These are phyloP conservation scores for Pocillopora verrucosa DNA, from an alignment of 64 coral and sea anemone genomes.

Conservation along the genomic window DNA sequence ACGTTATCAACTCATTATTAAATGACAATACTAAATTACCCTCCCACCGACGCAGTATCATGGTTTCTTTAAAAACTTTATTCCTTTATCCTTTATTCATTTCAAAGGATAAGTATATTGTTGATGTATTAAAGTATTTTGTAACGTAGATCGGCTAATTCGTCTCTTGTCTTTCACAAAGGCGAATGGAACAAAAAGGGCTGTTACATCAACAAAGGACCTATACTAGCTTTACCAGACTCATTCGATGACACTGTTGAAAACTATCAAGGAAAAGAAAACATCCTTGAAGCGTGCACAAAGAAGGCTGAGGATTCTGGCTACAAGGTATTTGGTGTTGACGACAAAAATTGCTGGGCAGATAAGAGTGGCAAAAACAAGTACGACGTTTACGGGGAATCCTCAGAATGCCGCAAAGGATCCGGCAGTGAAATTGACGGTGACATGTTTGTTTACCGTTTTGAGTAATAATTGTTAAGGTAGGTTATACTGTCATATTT, in stretches of 20 bases:
- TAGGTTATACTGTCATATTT: not conserved
- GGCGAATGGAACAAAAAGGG: not conserved
- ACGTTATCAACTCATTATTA: too few relatives aligned
- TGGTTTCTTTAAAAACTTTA: too few relatives aligned
- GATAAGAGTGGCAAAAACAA: not conserved
- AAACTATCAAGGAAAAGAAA: not conserved
- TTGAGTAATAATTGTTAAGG: not conserved
- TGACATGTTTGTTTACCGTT: conserved; percentile 26
- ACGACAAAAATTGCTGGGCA: not conserved
- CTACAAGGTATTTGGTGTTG: conserved; percentile 18
- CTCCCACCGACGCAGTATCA: too few relatives aligned
- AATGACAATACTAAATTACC: too few relatives aligned
- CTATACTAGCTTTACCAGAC: not conserved
- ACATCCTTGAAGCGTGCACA: not conserved
- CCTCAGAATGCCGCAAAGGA: not conserved
- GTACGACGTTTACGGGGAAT: not conserved
- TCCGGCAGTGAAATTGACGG: not conserved
- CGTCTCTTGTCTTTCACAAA: not conserved
- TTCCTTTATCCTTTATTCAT: too few relatives aligned
- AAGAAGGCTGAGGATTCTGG: not conserved
- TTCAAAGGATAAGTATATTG: too few relatives aligned
- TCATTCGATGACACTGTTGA: not conserved
- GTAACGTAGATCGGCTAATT: not conserved
- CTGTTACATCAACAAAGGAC: not conserved
- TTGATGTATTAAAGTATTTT: too few relatives aligned